phyloP scores from a whole-genome alignment of 2,113 vertebrate species.

The Dipodomys stephensi region DNA sequence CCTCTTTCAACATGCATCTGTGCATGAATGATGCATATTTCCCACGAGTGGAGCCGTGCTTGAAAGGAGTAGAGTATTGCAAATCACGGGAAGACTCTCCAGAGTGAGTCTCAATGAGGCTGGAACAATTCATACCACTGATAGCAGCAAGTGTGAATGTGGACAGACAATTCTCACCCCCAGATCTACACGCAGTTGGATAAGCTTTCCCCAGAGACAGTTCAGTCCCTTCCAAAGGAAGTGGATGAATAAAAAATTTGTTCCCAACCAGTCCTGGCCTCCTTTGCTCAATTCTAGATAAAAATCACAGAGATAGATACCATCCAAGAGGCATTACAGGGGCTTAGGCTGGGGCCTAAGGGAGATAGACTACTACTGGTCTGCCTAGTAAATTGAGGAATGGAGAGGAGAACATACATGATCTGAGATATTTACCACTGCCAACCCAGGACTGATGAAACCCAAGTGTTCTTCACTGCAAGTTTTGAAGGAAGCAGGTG shows the following conservation, averaged over 20 bases:
- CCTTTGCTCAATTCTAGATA: background rate
- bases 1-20: background rate
- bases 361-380: background rate
- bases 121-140: background rate
- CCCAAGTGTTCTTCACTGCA: background rate
- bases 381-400: background rate
- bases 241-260: background rate
- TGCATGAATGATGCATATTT: background rate
- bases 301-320: background rate
- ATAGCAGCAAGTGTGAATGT: background rate
- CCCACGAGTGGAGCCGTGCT: background rate
- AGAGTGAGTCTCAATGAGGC: background rate
- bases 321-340: background rate
- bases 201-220: background rate
- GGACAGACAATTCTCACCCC: fast-evolving
- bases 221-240: background rate
- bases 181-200: background rate
- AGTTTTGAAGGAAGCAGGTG: background rate
- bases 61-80: background rate
- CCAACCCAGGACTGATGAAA: background rate
- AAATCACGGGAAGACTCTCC: background rate
- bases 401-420: background rate
- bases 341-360: background rate
- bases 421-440: background rate
- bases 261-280: background rate